phyloP scores from a whole-genome alignment of 2,888 invertebrate species.

The Ditylenchus weischeri region DNA sequence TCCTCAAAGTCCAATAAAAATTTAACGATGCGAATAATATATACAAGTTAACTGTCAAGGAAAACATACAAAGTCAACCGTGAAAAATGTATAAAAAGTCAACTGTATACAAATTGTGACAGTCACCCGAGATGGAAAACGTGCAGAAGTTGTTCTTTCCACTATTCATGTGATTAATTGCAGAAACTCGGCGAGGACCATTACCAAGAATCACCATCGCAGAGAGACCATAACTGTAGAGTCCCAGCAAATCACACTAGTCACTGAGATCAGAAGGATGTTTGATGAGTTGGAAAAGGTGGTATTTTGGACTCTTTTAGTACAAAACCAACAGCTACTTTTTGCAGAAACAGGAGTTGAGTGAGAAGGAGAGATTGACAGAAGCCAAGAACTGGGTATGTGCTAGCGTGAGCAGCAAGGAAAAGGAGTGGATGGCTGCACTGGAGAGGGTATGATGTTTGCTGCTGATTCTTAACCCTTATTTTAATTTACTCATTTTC shows the following conservation, averaged over 20 bases:
- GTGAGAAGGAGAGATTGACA: background rate
- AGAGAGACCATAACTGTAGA: constrained; percentile 16
- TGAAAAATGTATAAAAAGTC: too few species aligned
- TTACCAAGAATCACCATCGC: constrained; percentile 10
- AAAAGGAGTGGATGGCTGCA: constrained; percentile 6
- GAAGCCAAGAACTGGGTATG: constrained; percentile 9
- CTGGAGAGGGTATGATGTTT: constrained; percentile 14
- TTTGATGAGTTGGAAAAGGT: constrained; percentile 12
- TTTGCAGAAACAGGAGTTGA: background rate
- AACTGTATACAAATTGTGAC: too few species aligned
- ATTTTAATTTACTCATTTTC: background rate
- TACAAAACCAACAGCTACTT: background rate
- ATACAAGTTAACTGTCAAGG: too few species aligned
- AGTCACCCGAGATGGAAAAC: too few species aligned
- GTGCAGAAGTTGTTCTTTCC: too few species aligned
- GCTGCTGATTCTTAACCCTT: background rate
- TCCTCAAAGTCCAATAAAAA: too few species aligned
- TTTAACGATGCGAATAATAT: too few species aligned
- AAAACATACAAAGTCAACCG: too few species aligned
- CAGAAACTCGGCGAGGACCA: constrained; percentile 10
- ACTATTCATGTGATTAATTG: background rate
- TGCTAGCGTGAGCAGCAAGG: background rate
- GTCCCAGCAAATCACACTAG: background rate
- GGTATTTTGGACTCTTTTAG: background rate
- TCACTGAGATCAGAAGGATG: background rate